Evolutionary conservation across 2,797 vertebrate species (phyloP).

Genomic region (Acanthurus tractus): DNA sequence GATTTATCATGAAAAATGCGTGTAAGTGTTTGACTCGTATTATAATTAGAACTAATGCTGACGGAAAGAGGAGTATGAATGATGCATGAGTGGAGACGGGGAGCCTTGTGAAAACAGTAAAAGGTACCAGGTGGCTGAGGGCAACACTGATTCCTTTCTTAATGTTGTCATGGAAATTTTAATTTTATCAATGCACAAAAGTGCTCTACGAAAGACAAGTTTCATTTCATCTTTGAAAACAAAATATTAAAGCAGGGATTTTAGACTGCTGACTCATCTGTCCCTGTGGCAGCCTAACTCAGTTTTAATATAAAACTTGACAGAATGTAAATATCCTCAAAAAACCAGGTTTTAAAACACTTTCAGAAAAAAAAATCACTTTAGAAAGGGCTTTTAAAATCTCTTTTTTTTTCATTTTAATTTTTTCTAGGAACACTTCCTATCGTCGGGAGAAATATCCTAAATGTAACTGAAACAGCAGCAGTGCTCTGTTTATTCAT

Average conservation of each 20-base stretch:
- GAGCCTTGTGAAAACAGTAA: slow-evolving; percentile 12
- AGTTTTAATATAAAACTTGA: background rate
- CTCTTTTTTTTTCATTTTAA: background rate
- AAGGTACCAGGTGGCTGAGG: slow-evolving; percentile 9
- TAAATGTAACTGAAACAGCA: background rate
- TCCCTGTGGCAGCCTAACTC: slow-evolving; percentile 6
- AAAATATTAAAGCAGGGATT: slow-evolving; percentile 2
- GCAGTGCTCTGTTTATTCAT: background rate
- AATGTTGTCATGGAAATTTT: slow-evolving; percentile 12
- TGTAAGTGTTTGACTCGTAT: background rate
- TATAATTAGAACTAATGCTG: background rate
- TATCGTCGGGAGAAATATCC: background rate
- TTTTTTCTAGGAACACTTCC: background rate
- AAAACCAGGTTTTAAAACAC: slow-evolving; percentile 7
- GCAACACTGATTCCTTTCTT: background rate
- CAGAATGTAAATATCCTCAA: slow-evolving; percentile 1
- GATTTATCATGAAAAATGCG: slow-evolving; percentile 18
- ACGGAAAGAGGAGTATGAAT: slow-evolving; percentile 7
- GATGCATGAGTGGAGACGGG: background rate
- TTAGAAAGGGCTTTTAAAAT: background rate
- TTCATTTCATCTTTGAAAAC: slow-evolving; percentile 24
- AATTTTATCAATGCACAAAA: slow-evolving; percentile 16
- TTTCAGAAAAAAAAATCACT: background rate
- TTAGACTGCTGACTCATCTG: slow-evolving; percentile 2
- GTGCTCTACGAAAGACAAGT: background rate